Evolutionary conservation across 1,140 invertebrate genomes (phyloP), one percentile per base, ranked within the genome.

Genomic region (Varroa destructor): DNA sequence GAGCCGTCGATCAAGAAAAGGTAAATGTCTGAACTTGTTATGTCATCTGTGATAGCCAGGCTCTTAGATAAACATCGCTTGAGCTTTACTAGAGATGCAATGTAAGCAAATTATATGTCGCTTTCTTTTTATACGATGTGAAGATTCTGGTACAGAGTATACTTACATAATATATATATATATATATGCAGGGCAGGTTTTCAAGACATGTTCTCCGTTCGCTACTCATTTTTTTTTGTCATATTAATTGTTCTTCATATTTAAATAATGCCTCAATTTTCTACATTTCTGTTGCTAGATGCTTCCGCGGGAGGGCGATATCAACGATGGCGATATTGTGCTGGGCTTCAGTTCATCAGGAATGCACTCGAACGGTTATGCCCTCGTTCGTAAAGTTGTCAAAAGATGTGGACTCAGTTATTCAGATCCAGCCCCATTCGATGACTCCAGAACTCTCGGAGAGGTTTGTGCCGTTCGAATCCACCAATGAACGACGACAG

Each of bases 341-440:
- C 89, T 97, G 75, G 93, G 89, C 14, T 77, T 97, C 43, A 84
- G 88, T 0, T 97, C 93, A 0, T 88, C 84, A 76, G 93, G 93
- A 46, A 82, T 97, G 36, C 95, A 98, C 78, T 94, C 91, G 78
- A 98, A 98, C 79, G 95, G 95, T 0, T 98, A 92, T 81, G 96
- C 93, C 82, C 80, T 98, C 25, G 89, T 97, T 8, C 83, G 94
- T 73, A 90, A 88, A 77, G 82, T 97, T 25, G 83, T 96, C 75
- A 85, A 87, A 77, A 83, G 86, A 36, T 77, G 83, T 1, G 84
- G 85, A 14, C 73, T 83, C 2, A 81, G 81, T 1, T 88, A 87
- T 71, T 79, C 81, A 14, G 87, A 90, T 77, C 80, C 81, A 57
- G 87, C 90, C 42, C 90, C 92, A 0, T 94, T 94, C 78, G 88